These are phyloP conservation scores for Paralinhomoeus sp. DNA, from an alignment of 2,888 invertebrate species.

Conservation along the genomic window DNA sequence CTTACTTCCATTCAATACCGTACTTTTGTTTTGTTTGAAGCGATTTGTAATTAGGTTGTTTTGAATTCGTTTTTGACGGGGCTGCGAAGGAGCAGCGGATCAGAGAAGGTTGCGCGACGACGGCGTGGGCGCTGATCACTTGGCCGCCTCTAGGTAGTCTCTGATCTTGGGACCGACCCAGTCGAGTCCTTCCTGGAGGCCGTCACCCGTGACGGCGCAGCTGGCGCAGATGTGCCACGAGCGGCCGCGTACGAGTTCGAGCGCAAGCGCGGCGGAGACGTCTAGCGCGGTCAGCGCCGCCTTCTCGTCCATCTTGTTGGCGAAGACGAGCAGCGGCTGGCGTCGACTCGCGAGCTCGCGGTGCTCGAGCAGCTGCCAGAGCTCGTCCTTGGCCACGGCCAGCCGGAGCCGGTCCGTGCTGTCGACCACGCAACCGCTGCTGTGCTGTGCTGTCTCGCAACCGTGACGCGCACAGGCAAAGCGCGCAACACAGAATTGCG, in stretches of 20 bases:
- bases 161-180: constrained; percentile 61
- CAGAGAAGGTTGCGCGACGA: no score
- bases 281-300: constrained; percentile 56
- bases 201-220: constrained; percentile 76
- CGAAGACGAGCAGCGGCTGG: constrained; percentile 71
- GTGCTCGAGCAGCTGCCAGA: constrained; percentile 63
- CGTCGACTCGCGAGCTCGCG: constrained; percentile 34
- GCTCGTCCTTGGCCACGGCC: constrained; percentile 80
- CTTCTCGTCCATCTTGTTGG: constrained; percentile 78
- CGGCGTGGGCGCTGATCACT: no score
- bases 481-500: no score
- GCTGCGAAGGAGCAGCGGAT: no score
- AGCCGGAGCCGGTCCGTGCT: constrained; percentile 65
- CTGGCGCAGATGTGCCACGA: constrained; percentile 89
- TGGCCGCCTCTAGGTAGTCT: constrained; percentile 7
- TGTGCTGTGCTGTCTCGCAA: no score
- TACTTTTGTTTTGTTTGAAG: no score
- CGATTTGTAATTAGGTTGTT: no score
- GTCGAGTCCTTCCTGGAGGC: constrained; percentile 65
- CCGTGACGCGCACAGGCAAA: no score
- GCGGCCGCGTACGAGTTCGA: constrained; percentile 59
- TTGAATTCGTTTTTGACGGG: no score
- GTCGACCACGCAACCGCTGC: constrained; percentile 85
- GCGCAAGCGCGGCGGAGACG: constrained; percentile 44
- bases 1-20: no score